phyloP scores from a whole-genome alignment of 2,113 vertebrate species.

The Pomatorhinus ruficollis region DNA sequence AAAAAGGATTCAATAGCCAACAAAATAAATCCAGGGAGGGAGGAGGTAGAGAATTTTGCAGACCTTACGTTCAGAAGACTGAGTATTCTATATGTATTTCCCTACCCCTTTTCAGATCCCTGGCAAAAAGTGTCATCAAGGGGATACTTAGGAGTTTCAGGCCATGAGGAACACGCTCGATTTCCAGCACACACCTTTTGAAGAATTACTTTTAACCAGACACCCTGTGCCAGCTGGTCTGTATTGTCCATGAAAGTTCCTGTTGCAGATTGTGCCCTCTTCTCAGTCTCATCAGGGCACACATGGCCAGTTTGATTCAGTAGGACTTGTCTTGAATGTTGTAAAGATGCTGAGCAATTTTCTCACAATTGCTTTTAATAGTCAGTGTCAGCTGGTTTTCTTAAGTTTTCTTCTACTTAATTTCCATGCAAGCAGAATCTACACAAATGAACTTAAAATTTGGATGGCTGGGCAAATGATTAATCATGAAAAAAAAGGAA shows the following conservation, averaged over 20 bases:
- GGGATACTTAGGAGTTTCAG: not conserved
- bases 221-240: not conserved
- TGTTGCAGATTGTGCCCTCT: not conserved
- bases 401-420: not conserved
- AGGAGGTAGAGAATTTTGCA: not conserved
- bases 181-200: not conserved
- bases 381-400: not conserved
- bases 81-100: not conserved
- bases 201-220: not conserved
- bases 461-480: not conserved
- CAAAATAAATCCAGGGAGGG: not conserved
- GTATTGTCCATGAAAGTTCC: not conserved
- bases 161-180: not conserved
- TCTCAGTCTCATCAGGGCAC: not conserved
- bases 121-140: not conserved
- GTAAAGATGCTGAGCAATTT: constrained; percentile 17
- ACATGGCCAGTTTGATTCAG: not conserved
- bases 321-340: not conserved
- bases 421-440: not conserved
- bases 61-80: not conserved
- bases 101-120: not conserved
- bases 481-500: not conserved
- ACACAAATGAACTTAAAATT: not conserved
- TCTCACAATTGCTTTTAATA: not conserved
- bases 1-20: not conserved